Conservation (phyloP, 2,113 vertebrate species). For the Apteryx mantelli region DNA sequence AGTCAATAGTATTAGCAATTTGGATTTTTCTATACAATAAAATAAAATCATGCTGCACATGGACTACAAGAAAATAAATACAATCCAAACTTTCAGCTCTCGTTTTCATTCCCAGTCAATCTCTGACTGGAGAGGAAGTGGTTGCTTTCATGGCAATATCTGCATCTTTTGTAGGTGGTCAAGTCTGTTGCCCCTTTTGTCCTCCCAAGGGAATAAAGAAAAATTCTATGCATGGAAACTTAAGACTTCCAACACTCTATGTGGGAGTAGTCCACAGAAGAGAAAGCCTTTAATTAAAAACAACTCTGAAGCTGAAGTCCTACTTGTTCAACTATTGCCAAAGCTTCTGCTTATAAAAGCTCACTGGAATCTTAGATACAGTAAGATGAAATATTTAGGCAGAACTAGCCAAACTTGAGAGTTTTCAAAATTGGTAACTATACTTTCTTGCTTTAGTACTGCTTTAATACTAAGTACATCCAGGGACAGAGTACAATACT, state of each 20-base stretch:
- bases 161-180: neutral
- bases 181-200: neutral
- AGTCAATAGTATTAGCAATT: neutral
- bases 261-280: neutral
- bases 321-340: neutral
- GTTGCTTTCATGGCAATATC: neutral
- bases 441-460: neutral
- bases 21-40: neutral
- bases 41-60: neutral
- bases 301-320: neutral
- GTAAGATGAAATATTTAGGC: neutral
- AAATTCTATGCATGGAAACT: neutral
- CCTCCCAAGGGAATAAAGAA: neutral
- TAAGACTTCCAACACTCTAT: neutral
- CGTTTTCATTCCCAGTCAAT: neutral
- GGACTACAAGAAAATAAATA: neutral
- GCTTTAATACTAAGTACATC: neutral
- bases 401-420: neutral
- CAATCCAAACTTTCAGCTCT: neutral
- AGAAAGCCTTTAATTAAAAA: conserved; percentile 45
- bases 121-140: neutral
- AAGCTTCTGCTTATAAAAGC: neutral
- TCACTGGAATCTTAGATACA: neutral
- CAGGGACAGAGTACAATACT: neutral
- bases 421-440: neutral